A percentile compares a stretch with the other conserved stretches of the same genome.
Conservation (phyloP, 2,797 vertebrate genomes). For the Pipistrellus nathusii region DNA sequence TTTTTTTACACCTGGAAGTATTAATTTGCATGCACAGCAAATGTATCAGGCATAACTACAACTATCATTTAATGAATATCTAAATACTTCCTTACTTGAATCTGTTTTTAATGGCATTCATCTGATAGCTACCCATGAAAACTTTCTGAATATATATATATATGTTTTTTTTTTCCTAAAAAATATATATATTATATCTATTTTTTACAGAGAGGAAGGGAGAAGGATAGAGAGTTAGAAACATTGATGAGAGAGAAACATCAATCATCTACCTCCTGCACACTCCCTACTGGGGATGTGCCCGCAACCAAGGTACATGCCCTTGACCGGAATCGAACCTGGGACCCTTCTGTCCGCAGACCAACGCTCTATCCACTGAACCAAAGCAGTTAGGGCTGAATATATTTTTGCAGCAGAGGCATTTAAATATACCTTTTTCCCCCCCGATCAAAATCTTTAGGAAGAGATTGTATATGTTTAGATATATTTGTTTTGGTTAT, state of each 20-base stretch:
- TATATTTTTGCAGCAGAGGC: not conserved
- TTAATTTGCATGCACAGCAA: not conserved
- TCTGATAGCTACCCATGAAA: not conserved
- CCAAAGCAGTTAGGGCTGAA: not conserved
- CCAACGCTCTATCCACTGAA: too few species aligned
- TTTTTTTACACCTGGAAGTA: too few species aligned
- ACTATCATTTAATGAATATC: not conserved
- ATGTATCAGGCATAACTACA: not conserved
- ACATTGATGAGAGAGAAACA: too few species aligned
- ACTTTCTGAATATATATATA: conserved; percentile 29
- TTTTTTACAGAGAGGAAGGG: too few species aligned
- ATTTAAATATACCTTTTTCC: conserved; percentile 7
- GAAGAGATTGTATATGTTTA: not conserved
- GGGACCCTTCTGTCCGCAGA: too few species aligned
- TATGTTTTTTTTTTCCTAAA: too few species aligned
- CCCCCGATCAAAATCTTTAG: not conserved
- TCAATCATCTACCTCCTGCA: too few species aligned
- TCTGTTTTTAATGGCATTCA: conserved; percentile 31
- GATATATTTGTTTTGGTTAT: not conserved
- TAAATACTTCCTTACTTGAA: conserved; percentile 41
- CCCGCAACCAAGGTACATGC: too few species aligned
- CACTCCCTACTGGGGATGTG: too few species aligned
- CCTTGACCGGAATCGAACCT: too few species aligned
- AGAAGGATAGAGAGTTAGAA: too few species aligned
- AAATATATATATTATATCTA: too few species aligned